phyloP scores from a whole-genome alignment of 2,113 vertebrate species.

The Anarrhichthys ocellatus region DNA sequence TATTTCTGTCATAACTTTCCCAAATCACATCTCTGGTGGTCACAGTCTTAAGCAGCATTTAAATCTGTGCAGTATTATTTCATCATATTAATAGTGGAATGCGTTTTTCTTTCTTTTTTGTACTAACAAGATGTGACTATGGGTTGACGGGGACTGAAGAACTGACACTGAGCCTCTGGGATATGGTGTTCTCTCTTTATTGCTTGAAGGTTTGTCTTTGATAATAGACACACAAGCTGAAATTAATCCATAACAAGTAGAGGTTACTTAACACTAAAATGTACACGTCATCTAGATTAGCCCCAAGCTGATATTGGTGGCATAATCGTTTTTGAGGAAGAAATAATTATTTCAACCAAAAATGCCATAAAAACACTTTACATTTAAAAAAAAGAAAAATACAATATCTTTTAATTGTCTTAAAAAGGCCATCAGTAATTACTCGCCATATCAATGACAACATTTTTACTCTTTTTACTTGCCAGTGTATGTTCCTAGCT shows the following conservation, averaged over 20 bases:
- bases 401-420: background rate
- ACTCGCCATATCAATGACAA: background rate
- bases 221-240: slow-evolving; percentile 33
- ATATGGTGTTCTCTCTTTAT: slow-evolving; percentile 35
- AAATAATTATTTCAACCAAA: background rate
- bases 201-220: slow-evolving; percentile 63
- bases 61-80: slow-evolving; percentile 35
- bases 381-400: background rate
- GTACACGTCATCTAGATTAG: slow-evolving; percentile 27
- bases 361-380: background rate
- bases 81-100: slow-evolving; percentile 19
- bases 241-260: slow-evolving; percentile 39
- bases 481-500: background rate
- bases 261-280: slow-evolving; percentile 20
- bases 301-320: background rate
- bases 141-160: slow-evolving; percentile 34
- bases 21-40: slow-evolving; percentile 25
- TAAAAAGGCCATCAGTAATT: background rate
- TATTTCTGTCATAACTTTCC: slow-evolving; percentile 14
- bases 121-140: slow-evolving; percentile 21
- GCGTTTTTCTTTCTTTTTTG: slow-evolving; percentile 5
- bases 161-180: slow-evolving; percentile 57
- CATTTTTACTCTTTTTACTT: background rate
- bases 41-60: slow-evolving; percentile 17
- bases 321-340: background rate